These are phyloP conservation scores for Takifugu rubripes DNA, from an alignment of 2,797 vertebrate genomes.

Conservation along the genomic window DNA sequence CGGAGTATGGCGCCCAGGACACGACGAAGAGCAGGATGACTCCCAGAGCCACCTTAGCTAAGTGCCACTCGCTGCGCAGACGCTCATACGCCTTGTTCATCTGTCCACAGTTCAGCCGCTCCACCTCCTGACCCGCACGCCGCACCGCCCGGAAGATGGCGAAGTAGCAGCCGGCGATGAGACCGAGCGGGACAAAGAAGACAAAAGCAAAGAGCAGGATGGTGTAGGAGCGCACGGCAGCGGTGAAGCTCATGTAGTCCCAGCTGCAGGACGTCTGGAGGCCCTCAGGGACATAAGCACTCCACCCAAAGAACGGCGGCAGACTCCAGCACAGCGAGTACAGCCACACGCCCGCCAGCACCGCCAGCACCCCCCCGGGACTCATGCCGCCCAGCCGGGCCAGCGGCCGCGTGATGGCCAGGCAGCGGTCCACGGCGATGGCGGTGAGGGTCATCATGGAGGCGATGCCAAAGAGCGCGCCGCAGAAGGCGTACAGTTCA, in stretches of 20 bases:
- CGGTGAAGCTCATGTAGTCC: conserved; percentile 86
- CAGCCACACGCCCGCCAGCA: conserved; percentile 80
- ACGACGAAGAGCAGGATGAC: conserved; percentile 82
- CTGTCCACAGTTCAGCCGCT: conserved; percentile 55
- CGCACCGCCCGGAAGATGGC: conserved; percentile 26
- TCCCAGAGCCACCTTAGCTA: conserved; percentile 62
- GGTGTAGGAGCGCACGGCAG: conserved; percentile 82
- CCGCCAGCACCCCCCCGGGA: conserved; percentile 60
- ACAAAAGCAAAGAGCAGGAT: conserved; percentile 85
- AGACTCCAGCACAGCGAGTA: conserved; percentile 87
- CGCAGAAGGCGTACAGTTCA: conserved; percentile 67
- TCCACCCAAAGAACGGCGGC: conserved; percentile 90
- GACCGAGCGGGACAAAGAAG: conserved; percentile 55
- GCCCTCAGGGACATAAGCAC: conserved; percentile 85
- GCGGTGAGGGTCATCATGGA: conserved; percentile 89
- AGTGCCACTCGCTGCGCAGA: conserved; percentile 76
- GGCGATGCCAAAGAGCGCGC: conserved; percentile 85
- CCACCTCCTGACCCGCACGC: conserved; percentile 9
- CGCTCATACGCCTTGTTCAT: conserved; percentile 14
- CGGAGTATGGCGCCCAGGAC: conserved; percentile 88
- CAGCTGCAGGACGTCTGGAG: conserved; percentile 87
- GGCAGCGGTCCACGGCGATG: conserved; percentile 74
- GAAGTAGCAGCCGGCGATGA: conserved; percentile 12
- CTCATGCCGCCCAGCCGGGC: neutral
- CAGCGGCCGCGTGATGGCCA: conserved; percentile 72